These are phyloP conservation scores for Pseudochaenichthys georgianus DNA, from an alignment of 2,797 vertebrate species.

Conservation along the genomic window DNA sequence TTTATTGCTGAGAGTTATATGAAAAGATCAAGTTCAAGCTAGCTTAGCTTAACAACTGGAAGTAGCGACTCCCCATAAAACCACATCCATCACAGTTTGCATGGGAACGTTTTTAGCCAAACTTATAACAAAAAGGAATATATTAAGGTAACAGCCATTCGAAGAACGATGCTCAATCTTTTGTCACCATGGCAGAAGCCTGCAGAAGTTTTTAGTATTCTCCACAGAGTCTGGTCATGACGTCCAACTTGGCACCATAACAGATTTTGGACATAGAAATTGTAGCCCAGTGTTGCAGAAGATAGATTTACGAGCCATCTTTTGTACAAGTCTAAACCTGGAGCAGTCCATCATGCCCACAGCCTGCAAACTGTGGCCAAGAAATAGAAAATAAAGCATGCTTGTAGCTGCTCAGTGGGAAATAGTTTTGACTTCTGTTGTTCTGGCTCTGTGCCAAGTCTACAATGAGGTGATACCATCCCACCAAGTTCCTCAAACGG, in stretches of 20 bases:
- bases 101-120: neutral
- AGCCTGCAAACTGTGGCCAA: conserved; percentile 36
- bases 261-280: conserved; percentile 4
- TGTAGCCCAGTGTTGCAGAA: conserved; percentile 23
- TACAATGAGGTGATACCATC: conserved; percentile 38
- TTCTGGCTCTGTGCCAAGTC: conserved; percentile 40
- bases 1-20: neutral
- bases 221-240: conserved; percentile 11
- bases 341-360: conserved; percentile 19
- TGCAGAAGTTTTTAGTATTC: neutral
- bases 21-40: neutral
- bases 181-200: conserved; percentile 33
- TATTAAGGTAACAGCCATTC: neutral
- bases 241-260: conserved; percentile 22
- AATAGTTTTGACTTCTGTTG: conserved; percentile 32
- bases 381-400: conserved; percentile 29
- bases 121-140: neutral
- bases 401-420: conserved; percentile 31
- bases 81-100: neutral
- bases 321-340: conserved; percentile 34
- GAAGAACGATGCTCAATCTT: conserved; percentile 37
- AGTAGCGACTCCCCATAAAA: conserved; percentile 1
- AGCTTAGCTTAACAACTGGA: neutral
- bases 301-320: conserved; percentile 15
- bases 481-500: conserved; percentile 40